These are phyloP conservation scores for Drosophila tropicalis DNA, from an alignment of 1,140 invertebrate genomes.

Conservation along the genomic window DNA sequence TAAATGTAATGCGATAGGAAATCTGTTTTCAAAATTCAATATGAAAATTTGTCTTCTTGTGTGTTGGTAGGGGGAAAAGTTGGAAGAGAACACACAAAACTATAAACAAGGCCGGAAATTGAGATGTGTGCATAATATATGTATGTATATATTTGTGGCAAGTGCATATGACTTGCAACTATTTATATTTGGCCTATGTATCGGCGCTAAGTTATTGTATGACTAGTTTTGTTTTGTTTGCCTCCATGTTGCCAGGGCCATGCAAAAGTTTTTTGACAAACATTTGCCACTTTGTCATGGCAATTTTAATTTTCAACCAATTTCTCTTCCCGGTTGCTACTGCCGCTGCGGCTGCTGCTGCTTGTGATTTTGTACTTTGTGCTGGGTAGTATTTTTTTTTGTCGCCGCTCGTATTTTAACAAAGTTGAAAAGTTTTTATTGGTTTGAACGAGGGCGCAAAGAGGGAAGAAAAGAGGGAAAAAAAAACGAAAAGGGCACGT, in stretches of 20 bases:
- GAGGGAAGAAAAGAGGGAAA: neutral
- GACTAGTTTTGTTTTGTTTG: slow-evolving; percentile 18
- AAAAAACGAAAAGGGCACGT: neutral
- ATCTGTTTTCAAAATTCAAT: slow-evolving; percentile 36
- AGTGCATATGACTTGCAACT: slow-evolving; percentile 38
- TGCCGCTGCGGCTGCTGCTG: slow-evolving; percentile 22
- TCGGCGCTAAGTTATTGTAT: slow-evolving; percentile 34
- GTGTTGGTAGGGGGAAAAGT: neutral
- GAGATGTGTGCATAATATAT: slow-evolving; percentile 32
- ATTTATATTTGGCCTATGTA: slow-evolving; percentile 22
- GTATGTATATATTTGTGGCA: neutral
- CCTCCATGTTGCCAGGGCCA: slow-evolving; percentile 28
- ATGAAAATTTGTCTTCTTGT: neutral
- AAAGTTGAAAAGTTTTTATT: slow-evolving; percentile 79
- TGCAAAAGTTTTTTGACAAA: slow-evolving; percentile 75
- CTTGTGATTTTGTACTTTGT: neutral
- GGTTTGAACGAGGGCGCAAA: slow-evolving; percentile 16
- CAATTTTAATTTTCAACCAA: slow-evolving; percentile 68
- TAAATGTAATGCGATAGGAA: slow-evolving; percentile 60
- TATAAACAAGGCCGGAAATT: slow-evolving; percentile 62
- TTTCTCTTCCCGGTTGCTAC: slow-evolving; percentile 23
- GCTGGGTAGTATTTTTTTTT: neutral
- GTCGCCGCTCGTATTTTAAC: slow-evolving; percentile 65
- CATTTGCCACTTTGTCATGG: slow-evolving; percentile 79
- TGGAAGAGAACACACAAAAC: slow-evolving; percentile 19